Evolutionary conservation across 2,888 invertebrate genomes (phyloP).

Genomic region (Xanthia icteritia): DNA sequence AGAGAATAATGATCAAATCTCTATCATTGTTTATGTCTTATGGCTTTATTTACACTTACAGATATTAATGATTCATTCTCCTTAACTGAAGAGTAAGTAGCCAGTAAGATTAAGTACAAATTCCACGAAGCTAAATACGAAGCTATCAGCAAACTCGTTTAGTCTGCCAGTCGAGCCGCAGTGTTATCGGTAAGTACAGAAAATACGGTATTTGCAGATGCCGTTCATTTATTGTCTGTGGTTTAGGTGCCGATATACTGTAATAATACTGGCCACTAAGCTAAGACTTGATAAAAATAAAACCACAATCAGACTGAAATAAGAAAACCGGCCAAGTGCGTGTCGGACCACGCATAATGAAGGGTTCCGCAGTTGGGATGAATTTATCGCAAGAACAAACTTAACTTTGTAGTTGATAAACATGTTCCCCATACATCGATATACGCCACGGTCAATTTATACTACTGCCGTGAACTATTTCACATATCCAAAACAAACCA

Average conservation of each 20-base stretch:
- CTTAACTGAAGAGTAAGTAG: constrained; percentile 11
- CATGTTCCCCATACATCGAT: too few relatives aligned
- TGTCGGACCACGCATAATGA: too few relatives aligned
- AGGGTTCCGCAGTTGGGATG: too few relatives aligned
- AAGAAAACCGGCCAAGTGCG: too few relatives aligned
- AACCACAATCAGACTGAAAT: not conserved
- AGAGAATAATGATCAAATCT: not conserved
- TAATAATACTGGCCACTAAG: too few relatives aligned
- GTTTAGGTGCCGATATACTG: constrained; percentile 52
- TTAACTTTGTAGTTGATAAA: too few relatives aligned
- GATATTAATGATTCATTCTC: not conserved
- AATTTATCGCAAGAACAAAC: too few relatives aligned
- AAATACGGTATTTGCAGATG: constrained; percentile 59
- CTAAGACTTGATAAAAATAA: not conserved
- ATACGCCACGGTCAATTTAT: too few relatives aligned
- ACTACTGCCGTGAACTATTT: too few relatives aligned
- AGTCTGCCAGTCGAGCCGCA: constrained; percentile 32
- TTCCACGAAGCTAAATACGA: constrained; percentile 37
- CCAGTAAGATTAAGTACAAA: constrained; percentile 32
- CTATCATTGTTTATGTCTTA: too few relatives aligned
- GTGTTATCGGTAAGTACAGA: constrained; percentile 45
- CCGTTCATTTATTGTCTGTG: constrained; percentile 63
- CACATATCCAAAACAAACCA: too few relatives aligned
- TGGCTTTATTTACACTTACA: too few relatives aligned
- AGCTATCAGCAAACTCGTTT: constrained; percentile 48